phyloP scores from a whole-genome alignment of 2,113 vertebrate species.

The Tachysurus fulvidraco region DNA sequence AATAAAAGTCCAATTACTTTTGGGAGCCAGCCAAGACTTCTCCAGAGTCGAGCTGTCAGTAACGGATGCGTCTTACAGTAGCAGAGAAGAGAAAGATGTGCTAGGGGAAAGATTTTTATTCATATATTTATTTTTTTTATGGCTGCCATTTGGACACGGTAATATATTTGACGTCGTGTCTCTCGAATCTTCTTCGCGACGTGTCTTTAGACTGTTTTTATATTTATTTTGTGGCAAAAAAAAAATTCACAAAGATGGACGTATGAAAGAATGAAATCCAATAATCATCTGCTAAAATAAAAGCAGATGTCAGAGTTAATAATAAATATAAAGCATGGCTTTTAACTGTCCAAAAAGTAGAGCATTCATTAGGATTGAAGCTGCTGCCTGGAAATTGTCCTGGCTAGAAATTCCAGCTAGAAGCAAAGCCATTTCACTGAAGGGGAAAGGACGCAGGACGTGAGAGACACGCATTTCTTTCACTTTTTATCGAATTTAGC shows the following conservation, averaged over 20 bases:
- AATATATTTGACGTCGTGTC: neutral
- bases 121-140: neutral
- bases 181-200: no score
- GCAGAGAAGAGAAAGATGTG: neutral
- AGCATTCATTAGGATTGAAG: neutral
- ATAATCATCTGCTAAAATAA: neutral
- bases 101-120: constrained; percentile 1
- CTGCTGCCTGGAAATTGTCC: neutral
- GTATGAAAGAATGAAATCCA: neutral
- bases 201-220: neutral
- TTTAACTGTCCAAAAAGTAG: no score
- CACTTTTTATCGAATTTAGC: no score
- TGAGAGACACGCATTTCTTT: no score
- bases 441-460: neutral
- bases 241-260: neutral
- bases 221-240: neutral
- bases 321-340: no score
- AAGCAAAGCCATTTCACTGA: neutral
- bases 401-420: neutral
- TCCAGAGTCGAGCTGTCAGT: constrained; percentile 26
- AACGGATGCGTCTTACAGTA: constrained; percentile 12
- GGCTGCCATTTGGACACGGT: constrained; percentile 5
- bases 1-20: constrained; percentile 52
- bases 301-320: neutral
- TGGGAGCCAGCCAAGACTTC: constrained; percentile 54